Conservation (phyloP, 2,113 vertebrate genomes). For the Labeo catla region DNA sequence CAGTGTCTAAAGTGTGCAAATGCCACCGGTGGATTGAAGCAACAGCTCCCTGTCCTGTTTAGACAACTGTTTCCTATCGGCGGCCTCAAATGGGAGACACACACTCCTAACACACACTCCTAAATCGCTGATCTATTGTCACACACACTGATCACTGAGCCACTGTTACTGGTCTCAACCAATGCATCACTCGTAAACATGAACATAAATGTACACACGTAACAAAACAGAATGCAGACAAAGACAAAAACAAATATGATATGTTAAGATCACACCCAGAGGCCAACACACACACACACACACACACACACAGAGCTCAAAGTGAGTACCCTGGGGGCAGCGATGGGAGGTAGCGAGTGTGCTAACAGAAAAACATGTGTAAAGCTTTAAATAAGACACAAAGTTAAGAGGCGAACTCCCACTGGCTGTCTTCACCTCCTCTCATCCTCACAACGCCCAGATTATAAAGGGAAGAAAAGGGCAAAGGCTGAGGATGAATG, state of each 20-base stretch:
- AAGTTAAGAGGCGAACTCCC: slow-evolving; percentile 65
- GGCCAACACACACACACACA: slow-evolving; percentile 40
- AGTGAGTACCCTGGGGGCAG: slow-evolving; percentile 65
- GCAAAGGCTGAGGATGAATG: slow-evolving; percentile 71
- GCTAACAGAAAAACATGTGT: slow-evolving; percentile 75
- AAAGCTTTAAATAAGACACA: slow-evolving; percentile 71
- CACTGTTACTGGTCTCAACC: background rate
- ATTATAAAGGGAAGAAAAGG: slow-evolving; percentile 71
- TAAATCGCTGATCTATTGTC: slow-evolving; percentile 25
- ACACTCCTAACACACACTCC: slow-evolving; percentile 40
- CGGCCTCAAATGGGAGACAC: slow-evolving; percentile 53
- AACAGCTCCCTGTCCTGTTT: slow-evolving; percentile 70
- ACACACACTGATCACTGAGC: background rate
- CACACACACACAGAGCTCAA: slow-evolving; percentile 60
- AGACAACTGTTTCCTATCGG: slow-evolving; percentile 80
- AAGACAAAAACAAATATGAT: slow-evolving; percentile 33
- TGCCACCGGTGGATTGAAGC: slow-evolving; percentile 47
- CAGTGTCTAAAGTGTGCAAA: background rate
- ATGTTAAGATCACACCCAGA: slow-evolving; percentile 29
- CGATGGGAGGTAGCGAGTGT: slow-evolving; percentile 62
- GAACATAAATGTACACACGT: background rate
- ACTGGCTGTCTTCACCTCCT: slow-evolving; percentile 50
- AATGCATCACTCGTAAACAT: background rate
- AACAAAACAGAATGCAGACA: background rate
- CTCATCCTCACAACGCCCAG: slow-evolving; percentile 59